Percentiles rank a stretch among this genome's conserved stretches.
Conservation (phyloP, 2,797 vertebrate genomes). For the Coracias cyanogaster region DNA sequence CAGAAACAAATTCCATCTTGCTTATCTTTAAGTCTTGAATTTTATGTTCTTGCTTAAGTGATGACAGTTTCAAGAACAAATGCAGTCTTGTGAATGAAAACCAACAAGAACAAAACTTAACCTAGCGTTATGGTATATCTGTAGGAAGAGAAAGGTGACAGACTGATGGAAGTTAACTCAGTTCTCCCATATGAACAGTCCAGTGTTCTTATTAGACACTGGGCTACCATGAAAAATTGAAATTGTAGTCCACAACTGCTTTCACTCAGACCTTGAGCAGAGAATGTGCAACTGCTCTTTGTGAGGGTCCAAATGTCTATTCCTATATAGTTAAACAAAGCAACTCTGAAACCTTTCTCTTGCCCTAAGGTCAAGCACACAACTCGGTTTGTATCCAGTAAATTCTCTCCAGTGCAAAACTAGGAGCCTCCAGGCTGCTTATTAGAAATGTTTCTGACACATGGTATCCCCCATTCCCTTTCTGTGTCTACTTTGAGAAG, state of each 20-base stretch:
- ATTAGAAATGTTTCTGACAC: not conserved
- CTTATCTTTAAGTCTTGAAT: not conserved
- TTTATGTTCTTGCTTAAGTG: not conserved
- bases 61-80: not conserved
- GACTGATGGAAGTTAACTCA: not conserved
- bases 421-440: not conserved
- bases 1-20: not conserved
- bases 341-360: not conserved
- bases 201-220: not conserved
- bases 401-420: not conserved
- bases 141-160: not conserved
- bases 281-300: not conserved
- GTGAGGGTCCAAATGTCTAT: not conserved
- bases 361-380: not conserved
- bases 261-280: not conserved
- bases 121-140: not conserved
- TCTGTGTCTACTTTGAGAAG: not conserved
- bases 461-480: not conserved
- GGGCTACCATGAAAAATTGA: not conserved
- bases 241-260: not conserved
- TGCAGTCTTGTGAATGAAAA: not conserved
- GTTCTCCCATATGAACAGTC: not conserved
- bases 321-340: not conserved
- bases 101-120: not conserved
- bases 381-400: not conserved